phyloP scores from a whole-genome alignment of 1,140 invertebrate species.

The Anadara kagoshimensis region DNA sequence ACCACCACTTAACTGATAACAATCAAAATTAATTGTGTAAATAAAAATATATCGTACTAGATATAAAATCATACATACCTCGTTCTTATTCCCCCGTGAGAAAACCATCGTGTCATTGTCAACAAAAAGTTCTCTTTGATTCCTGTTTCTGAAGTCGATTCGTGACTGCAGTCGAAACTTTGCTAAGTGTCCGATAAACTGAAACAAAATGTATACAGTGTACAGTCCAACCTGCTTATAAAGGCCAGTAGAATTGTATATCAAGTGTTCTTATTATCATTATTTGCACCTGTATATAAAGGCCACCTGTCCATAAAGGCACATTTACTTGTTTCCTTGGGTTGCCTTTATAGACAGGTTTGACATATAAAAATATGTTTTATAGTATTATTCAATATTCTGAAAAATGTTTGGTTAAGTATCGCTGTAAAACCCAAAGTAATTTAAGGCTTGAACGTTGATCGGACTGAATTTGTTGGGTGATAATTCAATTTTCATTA shows the following conservation, averaged over 20 bases:
- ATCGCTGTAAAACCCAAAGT: no score
- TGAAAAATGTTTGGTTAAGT: not conserved
- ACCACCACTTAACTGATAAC: no score
- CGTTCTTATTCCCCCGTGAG: constrained; percentile 24
- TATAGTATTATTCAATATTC: not conserved
- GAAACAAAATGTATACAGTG: not conserved
- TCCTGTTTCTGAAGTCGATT: constrained; percentile 7
- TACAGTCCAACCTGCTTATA: not conserved
- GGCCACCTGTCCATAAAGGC: no score
- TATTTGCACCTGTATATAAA: no score
- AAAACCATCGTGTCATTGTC: constrained; percentile 23
- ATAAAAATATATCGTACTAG: no score
- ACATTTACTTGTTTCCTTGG: no score
- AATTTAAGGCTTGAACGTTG: not conserved
- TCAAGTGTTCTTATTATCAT: no score
- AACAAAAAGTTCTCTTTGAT: constrained; percentile 27
- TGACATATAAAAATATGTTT: not conserved
- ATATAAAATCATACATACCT: constrained; percentile 18
- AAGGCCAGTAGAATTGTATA: no score
- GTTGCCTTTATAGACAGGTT: not conserved
- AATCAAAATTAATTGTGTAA: no score
- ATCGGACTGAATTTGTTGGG: not conserved
- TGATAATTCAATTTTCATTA: not conserved
- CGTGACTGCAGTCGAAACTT: not conserved
- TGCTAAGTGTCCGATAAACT: constrained; percentile 32